A percentile compares a stretch with the other conserved stretches of the same genome.
Evolutionary conservation across 2,888 invertebrate species (phyloP).

Genomic region (Halictus ligatus): DNA sequence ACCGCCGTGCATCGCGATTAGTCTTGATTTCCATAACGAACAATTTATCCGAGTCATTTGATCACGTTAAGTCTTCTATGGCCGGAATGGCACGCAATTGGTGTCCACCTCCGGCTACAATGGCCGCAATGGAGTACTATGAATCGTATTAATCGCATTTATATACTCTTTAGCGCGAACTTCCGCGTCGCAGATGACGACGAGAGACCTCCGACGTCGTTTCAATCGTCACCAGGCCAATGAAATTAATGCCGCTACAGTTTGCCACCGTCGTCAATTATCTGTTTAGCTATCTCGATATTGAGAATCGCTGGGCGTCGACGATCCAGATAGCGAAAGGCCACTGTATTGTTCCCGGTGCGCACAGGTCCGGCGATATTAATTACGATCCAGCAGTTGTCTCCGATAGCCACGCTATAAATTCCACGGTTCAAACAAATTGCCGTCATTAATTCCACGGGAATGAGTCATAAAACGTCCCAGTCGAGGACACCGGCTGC

Average conservation of each 20-base stretch:
- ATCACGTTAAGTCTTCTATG: slow-evolving; percentile 8
- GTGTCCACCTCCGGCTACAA: slow-evolving; percentile 6
- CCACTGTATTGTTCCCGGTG: background rate
- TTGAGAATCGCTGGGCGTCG: background rate
- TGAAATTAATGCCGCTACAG: background rate
- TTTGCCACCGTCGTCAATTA: background rate
- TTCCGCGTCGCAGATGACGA: background rate
- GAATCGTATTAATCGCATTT: slow-evolving; percentile 6
- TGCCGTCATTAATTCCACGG: slow-evolving; percentile 18
- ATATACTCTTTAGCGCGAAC: background rate
- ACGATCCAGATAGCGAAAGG: background rate
- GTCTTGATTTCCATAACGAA: slow-evolving; percentile 15
- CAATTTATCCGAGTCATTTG: slow-evolving; percentile 1
- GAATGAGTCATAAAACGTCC: slow-evolving; percentile 25
- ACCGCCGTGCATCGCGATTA: background rate
- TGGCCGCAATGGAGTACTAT: background rate
- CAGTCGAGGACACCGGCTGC: slow-evolving; percentile 7
- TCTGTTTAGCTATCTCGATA: background rate
- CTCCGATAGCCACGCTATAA: background rate
- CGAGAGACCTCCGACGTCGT: background rate
- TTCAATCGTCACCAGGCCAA: background rate
- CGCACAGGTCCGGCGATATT: background rate
- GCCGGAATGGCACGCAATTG: slow-evolving; percentile 4
- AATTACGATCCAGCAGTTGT: background rate
- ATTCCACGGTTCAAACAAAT: slow-evolving; percentile 14